phyloP scores from a whole-genome alignment of 1,140 invertebrate genomes.

The Saxidomus purpurata region DNA sequence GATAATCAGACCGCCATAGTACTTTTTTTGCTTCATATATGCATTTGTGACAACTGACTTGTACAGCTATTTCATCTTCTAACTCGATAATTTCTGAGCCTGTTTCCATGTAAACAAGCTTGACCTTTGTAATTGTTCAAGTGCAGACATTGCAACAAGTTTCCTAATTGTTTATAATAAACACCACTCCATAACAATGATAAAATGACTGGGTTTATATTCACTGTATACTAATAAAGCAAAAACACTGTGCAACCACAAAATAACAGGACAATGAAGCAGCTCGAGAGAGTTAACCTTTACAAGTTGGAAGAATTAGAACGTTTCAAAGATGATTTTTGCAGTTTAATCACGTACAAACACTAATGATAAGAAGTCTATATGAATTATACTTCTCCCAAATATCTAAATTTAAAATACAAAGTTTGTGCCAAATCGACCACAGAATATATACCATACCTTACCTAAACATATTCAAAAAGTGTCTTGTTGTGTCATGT shows the following conservation, averaged over 20 bases:
- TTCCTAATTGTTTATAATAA: constrained; percentile 16
- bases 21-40: no score
- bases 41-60: no score
- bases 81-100: no score
- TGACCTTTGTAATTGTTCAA: constrained; percentile 33
- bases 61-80: no score
- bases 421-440: neutral
- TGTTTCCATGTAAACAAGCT: neutral
- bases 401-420: neutral
- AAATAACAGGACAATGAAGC: constrained; percentile 35
- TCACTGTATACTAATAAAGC: constrained; percentile 28
- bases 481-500: no score
- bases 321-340: neutral
- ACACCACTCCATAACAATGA: constrained; percentile 43
- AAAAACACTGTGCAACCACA: constrained; percentile 42
- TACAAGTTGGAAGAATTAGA: neutral
- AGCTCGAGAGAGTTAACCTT: neutral
- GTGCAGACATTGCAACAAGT: neutral
- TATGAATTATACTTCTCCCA: neutral
- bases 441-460: neutral
- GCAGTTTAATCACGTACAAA: neutral
- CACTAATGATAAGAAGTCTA: neutral
- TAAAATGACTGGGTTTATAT: constrained; percentile 39
- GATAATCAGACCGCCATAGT: no score
- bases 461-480: neutral